Conservation (phyloP, 2,797 vertebrate species). For the Sitta carolinensis region DNA sequence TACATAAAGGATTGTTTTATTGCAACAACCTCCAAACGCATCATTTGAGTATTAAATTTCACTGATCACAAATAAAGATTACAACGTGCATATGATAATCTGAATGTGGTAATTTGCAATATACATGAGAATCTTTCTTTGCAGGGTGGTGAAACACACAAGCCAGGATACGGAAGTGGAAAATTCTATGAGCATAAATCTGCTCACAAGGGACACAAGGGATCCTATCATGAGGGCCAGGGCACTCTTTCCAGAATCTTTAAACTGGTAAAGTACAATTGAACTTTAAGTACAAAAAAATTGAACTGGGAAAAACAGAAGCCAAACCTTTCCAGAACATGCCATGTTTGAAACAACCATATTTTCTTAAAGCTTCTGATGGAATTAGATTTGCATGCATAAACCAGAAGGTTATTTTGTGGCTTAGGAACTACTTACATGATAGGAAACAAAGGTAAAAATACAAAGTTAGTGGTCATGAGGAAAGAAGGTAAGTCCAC, state of each 20-base stretch:
- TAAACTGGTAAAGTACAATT: conserved; percentile 89
- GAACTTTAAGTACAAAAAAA: conserved; percentile 14
- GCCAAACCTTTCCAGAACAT: background rate
- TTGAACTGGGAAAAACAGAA: background rate
- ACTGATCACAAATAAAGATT: background rate
- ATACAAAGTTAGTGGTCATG: background rate
- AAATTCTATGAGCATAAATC: conserved; percentile 79
- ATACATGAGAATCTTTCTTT: conserved; percentile 55
- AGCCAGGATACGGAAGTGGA: conserved; percentile 82
- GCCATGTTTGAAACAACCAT: background rate
- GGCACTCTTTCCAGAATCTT: conserved; percentile 96
- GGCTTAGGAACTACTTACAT: background rate
- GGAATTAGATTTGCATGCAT: background rate
- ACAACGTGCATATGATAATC: background rate
- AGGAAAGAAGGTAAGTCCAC: background rate
- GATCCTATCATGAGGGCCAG: conserved; percentile 87
- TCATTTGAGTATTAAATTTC: background rate
- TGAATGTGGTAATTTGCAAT: background rate
- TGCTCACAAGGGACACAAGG: conserved; percentile 87
- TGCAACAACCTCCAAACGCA: background rate
- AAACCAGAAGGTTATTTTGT: background rate
- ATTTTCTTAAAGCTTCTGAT: background rate
- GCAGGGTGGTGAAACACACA: conserved; percentile 90
- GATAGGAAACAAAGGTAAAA: background rate
- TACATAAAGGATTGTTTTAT: background rate